Conservation (phyloP, 2,113 vertebrate species). For the Meleagris gallopavo region DNA sequence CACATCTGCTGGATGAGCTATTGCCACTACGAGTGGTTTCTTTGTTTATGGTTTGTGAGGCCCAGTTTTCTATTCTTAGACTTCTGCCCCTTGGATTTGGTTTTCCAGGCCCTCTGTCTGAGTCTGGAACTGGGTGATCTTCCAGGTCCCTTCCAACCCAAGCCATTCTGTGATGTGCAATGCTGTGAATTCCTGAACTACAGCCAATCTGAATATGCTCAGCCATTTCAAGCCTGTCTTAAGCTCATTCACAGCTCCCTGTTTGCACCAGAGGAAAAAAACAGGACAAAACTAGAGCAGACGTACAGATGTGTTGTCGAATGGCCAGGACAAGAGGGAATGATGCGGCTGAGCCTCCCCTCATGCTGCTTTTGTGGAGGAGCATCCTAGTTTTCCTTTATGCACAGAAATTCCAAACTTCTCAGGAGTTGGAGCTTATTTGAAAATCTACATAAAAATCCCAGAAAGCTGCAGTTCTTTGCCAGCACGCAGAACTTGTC, state of each 20-base stretch:
- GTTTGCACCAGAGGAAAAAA: neutral
- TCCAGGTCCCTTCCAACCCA: no score
- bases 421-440: neutral
- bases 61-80: neutral
- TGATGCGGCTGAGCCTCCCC: neutral
- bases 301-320: neutral
- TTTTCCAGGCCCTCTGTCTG: neutral
- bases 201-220: neutral
- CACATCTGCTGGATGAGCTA: neutral
- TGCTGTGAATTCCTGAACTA: neutral
- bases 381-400: neutral
- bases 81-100: neutral
- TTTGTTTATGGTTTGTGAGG: neutral
- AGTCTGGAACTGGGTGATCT: neutral
- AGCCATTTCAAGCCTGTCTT: neutral
- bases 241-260: neutral
- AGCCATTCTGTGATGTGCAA: no score
- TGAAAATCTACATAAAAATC: neutral
- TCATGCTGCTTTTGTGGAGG: neutral
- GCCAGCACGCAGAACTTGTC: neutral
- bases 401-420: neutral
- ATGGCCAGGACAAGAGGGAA: neutral
- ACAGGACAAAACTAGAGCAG: neutral
- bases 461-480: neutral
- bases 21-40: neutral